Evolutionary conservation across 2,113 vertebrate genomes (phyloP).

Genomic region (Empidonax traillii): DNA sequence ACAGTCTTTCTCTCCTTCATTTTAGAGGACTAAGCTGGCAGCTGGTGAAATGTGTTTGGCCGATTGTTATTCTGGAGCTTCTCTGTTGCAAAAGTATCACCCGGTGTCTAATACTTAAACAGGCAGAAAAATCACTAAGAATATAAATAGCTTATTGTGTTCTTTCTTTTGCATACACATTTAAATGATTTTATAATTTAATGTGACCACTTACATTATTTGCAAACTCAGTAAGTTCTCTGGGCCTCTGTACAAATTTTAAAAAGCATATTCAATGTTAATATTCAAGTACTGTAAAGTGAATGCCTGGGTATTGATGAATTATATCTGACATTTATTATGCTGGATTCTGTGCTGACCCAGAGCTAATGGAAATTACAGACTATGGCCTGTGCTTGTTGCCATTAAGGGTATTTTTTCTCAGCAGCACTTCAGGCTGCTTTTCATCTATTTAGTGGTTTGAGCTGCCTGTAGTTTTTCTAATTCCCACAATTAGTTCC

Average conservation of each 20-base stretch:
- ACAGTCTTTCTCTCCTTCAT: neutral
- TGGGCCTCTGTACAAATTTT: neutral
- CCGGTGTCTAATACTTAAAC: neutral
- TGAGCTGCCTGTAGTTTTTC: neutral
- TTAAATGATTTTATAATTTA: neutral
- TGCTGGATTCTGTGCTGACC: neutral
- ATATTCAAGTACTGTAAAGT: neutral
- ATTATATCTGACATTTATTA: conserved; percentile 27
- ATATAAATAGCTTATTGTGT: neutral
- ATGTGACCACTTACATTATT: neutral
- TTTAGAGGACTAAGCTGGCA: neutral
- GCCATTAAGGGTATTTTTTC: neutral
- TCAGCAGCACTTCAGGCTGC: neutral
- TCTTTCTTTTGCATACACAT: neutral
- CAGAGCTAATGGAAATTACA: conserved; percentile 5
- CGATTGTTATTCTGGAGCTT: neutral
- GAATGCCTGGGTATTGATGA: neutral
- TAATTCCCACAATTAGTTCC: neutral
- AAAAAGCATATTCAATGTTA: neutral
- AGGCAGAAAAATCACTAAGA: neutral
- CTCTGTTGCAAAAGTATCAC: neutral
- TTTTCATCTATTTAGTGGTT: neutral
- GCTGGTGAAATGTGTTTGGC: neutral
- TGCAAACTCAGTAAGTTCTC: neutral
- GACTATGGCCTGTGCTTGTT: neutral